These are phyloP conservation scores for Microcebus tavaratra DNA, from an alignment of 2,113 vertebrate genomes.

Conservation along the genomic window DNA sequence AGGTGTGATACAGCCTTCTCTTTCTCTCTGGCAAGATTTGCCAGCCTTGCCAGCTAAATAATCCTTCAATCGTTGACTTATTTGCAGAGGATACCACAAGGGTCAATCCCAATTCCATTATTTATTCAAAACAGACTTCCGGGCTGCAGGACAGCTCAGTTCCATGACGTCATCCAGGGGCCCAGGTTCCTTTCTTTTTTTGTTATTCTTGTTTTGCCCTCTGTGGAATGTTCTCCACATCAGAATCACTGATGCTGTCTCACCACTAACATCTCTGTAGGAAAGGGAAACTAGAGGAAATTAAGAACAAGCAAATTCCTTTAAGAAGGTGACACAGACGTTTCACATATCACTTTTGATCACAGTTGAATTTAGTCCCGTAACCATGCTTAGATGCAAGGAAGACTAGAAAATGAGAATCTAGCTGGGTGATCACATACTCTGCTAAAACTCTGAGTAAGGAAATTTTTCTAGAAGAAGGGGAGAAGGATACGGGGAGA, in stretches of 20 bases:
- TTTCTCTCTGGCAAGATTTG: neutral
- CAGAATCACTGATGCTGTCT: neutral
- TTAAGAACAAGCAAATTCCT: neutral
- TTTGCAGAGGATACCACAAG: conserved; percentile 32
- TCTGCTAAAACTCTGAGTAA: neutral
- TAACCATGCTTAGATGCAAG: neutral
- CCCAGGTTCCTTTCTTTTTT: neutral
- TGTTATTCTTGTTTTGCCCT: neutral
- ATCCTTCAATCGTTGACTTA: conserved; percentile 15
- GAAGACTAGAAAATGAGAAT: neutral
- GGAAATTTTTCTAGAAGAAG: neutral
- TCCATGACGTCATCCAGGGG: neutral
- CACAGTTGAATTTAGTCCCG: neutral
- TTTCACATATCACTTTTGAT: neutral
- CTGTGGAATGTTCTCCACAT: neutral
- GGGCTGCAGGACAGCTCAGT: neutral
- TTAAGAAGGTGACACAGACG: neutral
- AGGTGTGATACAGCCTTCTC: conserved; percentile 10
- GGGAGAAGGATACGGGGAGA: neutral
- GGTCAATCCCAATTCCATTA: neutral
- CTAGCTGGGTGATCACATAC: neutral
- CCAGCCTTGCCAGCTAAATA: neutral
- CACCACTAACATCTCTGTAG: neutral
- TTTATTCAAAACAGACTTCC: neutral
- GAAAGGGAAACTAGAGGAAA: neutral